Base-by-base conservation (phyloP, 2,888 invertebrate genomes). In the Apamea monoglypha region DNA sequence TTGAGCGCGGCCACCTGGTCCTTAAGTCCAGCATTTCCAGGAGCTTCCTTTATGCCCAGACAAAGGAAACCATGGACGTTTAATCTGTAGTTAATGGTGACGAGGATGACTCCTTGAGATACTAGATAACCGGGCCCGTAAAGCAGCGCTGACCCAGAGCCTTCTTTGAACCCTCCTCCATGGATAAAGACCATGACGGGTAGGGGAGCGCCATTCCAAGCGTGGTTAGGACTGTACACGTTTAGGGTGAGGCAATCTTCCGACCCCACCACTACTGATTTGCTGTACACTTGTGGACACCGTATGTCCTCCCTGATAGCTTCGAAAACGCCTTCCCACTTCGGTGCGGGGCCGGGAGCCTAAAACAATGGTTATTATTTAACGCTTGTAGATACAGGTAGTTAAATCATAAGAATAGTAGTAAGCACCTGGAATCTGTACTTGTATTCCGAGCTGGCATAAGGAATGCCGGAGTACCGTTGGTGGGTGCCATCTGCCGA, bases 21-120 rank as follows among this genome's bases (percentile, higher is more conserved):
- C 83, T 91, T 92, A 53, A 93, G 53, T 0, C 91, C 93, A 25
- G 91, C 91, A 66, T 93, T 93, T 1, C 93, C 93, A 1, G 92
- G 92, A 5, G 91, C 93, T 73, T 91, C 92, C 68, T 91, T 88
- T 21, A 89, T 92, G 8, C 92, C 90, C 1, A 93, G 78, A 76
- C 92, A 92, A 1, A 93, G 72, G 21, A 91, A 92, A 1, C 93
- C 93, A 50, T 87, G 87, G 0, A 90, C 86, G 74, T 85, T 88
- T 10, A 93, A 77, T 83, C 93, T 89, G 59, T 93, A 93, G 81
- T 93, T 93, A 21, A 93, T 76, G 6, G 83, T 82, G 53, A 82
- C 82, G 21, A 82, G 73, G 6, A 82, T 44, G 4, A 82, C 69
- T n/a, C 69, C 83, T 61, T 47, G 40, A 0, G 79, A 16, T 3